Evolutionary conservation across 2,888 invertebrate species (phyloP).

Genomic region (Apodemia zela): DNA sequence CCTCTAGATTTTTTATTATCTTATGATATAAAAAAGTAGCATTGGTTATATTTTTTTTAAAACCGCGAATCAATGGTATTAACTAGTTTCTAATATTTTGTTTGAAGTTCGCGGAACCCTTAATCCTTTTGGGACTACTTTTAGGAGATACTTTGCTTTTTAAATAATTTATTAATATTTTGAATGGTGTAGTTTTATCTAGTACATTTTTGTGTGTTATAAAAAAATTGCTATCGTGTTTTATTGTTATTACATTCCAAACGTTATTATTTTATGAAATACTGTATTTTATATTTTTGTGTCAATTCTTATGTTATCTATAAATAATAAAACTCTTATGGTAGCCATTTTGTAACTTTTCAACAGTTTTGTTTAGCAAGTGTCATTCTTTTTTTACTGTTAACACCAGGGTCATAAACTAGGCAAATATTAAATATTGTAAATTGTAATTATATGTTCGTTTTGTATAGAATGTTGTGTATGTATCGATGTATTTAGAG

Average conservation of each 20-base stretch:
- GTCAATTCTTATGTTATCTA: background rate
- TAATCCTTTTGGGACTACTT: no score
- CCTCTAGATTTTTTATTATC: no score
- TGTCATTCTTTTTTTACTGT: constrained; percentile 3
- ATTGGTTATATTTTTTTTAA: no score
- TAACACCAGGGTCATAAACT: constrained; percentile 34
- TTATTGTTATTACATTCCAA: constrained; percentile 10
- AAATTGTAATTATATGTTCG: constrained; percentile 41
- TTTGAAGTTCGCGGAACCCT: no score
- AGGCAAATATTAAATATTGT: constrained; percentile 29
- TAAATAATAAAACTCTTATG: background rate
- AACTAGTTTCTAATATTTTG: no score
- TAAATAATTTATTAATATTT: no score
- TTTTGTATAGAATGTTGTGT: constrained; percentile 71
- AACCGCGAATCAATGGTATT: no score
- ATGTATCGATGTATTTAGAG: constrained; percentile 65
- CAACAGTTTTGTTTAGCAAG: background rate
- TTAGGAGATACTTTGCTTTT: no score
- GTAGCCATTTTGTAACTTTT: background rate
- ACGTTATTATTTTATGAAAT: constrained; percentile 6
- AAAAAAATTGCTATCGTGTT: background rate
- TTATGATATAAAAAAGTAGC: no score
- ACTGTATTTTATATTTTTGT: constrained; percentile 5
- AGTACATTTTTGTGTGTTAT: background rate
- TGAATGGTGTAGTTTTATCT: no score